Percentiles rank a stretch among this genome's conserved stretches.
Evolutionary conservation across 1,140 invertebrate genomes (phyloP).

Genomic region (Drosophila grimshawi): DNA sequence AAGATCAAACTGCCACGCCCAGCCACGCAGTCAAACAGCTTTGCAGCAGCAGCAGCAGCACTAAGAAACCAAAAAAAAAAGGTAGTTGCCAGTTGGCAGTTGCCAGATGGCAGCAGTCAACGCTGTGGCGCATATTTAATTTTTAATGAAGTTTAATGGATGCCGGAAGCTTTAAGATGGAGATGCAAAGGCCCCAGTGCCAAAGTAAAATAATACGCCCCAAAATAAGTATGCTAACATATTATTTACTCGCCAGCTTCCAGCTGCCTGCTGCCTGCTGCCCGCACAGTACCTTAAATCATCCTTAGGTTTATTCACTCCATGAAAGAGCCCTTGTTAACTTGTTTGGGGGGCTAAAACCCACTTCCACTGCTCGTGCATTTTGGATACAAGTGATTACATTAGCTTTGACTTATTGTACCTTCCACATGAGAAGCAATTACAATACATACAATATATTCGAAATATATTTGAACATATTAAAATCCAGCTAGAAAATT

Average conservation of each 20-base stretch:
- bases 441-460: too few species aligned
- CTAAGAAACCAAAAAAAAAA: conserved; percentile 25
- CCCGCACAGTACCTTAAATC: neutral
- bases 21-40: neutral
- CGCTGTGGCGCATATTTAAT: conserved; percentile 71
- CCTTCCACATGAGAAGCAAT: neutral
- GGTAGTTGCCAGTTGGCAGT: conserved; percentile 7
- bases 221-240: conserved; percentile 47
- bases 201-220: conserved; percentile 22
- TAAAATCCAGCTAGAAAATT: too few species aligned
- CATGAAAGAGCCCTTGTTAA: neutral
- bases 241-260: conserved; percentile 23
- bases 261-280: neutral
- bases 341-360: neutral
- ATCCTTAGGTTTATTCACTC: neutral
- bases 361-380: neutral
- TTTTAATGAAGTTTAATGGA: conserved; percentile 83
- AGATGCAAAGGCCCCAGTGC: conserved; percentile 7
- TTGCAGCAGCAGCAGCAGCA: neutral
- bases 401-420: neutral
- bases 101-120: conserved; percentile 36
- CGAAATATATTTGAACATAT: too few species aligned
- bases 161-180: conserved; percentile 77
- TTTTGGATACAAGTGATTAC: conserved; percentile 1
- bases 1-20: conserved; percentile 60